Percentiles rank a stretch among this genome's conserved stretches.
Conservation (phyloP, 2,113 vertebrate genomes). For the Chloropsis cyanopogon region DNA sequence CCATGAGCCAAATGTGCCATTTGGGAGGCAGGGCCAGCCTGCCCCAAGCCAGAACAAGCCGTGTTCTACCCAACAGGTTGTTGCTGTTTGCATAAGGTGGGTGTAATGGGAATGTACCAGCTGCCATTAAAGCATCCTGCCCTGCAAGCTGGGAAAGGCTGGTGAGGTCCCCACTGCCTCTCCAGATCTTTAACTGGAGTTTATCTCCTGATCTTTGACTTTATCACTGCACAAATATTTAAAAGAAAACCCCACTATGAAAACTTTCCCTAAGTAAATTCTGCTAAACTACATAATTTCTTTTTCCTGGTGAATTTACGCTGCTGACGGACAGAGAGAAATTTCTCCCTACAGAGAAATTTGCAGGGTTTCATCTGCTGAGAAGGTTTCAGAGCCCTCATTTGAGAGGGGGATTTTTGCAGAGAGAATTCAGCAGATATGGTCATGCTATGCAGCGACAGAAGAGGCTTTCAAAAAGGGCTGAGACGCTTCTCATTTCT, state of each 20-base stretch:
- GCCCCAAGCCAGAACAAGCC: fast-evolving
- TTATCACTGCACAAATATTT: background rate
- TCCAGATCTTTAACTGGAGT: background rate
- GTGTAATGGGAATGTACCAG: background rate
- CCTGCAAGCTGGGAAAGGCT: background rate
- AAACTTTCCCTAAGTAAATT: background rate
- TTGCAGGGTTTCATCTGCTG: background rate
- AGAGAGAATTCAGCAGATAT: background rate
- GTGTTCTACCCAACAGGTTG: background rate
- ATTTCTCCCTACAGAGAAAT: background rate
- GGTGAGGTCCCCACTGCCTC: background rate
- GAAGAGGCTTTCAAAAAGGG: background rate
- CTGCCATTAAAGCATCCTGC: background rate
- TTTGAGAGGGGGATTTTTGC: background rate
- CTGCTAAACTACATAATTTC: fast-evolving
- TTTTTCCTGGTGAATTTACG: fast-evolving
- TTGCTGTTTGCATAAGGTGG: background rate
- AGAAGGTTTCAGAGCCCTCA: background rate
- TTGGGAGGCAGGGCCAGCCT: background rate
- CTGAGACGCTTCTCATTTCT: constrained; percentile 10
- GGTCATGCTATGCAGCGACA: background rate
- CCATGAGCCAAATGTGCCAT: background rate
- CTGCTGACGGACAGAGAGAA: background rate
- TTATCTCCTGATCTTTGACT: background rate
- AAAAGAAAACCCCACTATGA: background rate